These are phyloP conservation scores for Gymnarchus niloticus DNA, from an alignment of 2,113 vertebrate genomes.

Conservation along the genomic window DNA sequence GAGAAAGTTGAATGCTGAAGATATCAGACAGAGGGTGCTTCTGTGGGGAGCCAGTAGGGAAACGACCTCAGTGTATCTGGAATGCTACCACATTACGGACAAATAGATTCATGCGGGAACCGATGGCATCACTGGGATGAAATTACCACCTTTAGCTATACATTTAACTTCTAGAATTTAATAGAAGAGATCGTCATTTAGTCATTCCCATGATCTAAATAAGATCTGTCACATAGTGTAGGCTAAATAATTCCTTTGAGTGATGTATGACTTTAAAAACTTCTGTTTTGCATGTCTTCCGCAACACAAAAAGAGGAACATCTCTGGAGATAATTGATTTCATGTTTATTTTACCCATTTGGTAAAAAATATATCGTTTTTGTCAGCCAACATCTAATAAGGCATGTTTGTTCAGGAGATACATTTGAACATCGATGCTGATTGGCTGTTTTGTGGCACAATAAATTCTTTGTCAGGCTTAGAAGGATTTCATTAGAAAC, in stretches of 20 bases:
- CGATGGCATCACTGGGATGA: background rate
- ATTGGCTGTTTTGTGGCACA: conserved; percentile 34
- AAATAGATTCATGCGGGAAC: conserved; percentile 7
- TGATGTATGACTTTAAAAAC: no score
- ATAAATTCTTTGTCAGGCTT: conserved; percentile 39
- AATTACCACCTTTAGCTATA: background rate
- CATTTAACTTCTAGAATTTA: background rate
- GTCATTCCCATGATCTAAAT: background rate
- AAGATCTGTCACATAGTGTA: background rate
- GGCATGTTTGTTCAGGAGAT: conserved; percentile 21
- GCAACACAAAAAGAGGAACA: background rate
- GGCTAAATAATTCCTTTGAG: background rate
- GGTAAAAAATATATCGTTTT: background rate
- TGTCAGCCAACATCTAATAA: conserved; percentile 11
- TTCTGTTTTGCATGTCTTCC: no score
- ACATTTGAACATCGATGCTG: conserved; percentile 22
- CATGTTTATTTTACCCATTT: background rate
- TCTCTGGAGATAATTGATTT: conserved; percentile 1
- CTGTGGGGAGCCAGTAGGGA: conserved; percentile 10
- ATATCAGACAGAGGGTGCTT: conserved; percentile 5
- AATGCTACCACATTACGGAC: conserved; percentile 7
- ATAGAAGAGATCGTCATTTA: background rate
- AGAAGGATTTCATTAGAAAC: conserved; percentile 37
- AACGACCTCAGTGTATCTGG: conserved; percentile 3
- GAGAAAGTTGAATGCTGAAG: conserved; percentile 17